Evolutionary conservation across 2,113 vertebrate species (phyloP).

Genomic region (Sinocyclocheilus anshuiensis): DNA sequence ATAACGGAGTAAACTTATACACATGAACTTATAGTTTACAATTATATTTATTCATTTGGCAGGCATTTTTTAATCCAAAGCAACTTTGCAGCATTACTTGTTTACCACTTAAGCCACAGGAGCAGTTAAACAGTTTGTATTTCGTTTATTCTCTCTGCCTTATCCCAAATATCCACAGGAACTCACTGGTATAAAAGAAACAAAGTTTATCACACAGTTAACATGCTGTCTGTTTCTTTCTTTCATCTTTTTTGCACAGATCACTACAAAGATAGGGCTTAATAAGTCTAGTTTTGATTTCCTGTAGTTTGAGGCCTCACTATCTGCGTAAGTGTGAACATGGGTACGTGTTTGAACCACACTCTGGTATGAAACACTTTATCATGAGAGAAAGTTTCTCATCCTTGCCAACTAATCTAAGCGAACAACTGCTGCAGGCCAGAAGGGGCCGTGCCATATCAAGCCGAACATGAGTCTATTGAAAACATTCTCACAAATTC

Average conservation of each 20-base stretch:
- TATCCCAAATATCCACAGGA: neutral
- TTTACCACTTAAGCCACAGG: neutral
- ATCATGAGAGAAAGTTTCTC: conserved; percentile 41
- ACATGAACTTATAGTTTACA: neutral
- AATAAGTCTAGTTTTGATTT: neutral
- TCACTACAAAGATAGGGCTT: neutral
- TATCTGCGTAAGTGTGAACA: neutral
- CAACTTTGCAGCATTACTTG: neutral
- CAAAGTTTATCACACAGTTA: neutral
- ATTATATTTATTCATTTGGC: neutral
- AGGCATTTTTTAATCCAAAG: neutral
- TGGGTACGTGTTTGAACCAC: conserved; percentile 25
- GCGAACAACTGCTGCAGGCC: neutral
- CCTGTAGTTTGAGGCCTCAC: neutral
- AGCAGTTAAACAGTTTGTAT: conserved; percentile 11
- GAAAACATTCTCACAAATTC: conserved; percentile 49
- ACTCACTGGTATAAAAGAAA: neutral
- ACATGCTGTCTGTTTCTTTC: neutral
- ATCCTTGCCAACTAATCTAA: conserved; percentile 40
- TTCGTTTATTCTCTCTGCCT: neutral
- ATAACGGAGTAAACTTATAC: neutral
- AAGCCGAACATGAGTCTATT: neutral
- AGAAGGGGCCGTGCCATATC: conserved; percentile 31
- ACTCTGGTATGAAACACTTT: neutral
- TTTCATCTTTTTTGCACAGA: neutral